Evolutionary conservation across 2,888 invertebrate species (phyloP).

Genomic region (Craniophora ligustri): DNA sequence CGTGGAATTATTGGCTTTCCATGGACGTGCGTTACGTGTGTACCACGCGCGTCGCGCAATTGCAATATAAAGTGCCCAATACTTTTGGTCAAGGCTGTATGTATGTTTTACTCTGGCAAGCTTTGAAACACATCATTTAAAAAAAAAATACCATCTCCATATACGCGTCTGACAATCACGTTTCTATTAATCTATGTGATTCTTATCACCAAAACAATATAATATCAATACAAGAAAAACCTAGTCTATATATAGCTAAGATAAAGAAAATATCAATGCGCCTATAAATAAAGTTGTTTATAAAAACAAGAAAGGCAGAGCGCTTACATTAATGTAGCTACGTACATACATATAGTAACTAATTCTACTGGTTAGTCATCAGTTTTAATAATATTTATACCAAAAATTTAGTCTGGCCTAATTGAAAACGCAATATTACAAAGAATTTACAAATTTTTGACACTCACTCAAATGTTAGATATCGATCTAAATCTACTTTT

Average conservation of each 20-base stretch:
- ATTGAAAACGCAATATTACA: conserved; percentile 8
- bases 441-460: conserved; percentile 14
- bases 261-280: background rate
- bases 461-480: too few relatives aligned
- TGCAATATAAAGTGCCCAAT: too few relatives aligned
- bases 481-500: too few relatives aligned
- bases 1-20: too few relatives aligned
- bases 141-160: too few relatives aligned
- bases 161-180: background rate
- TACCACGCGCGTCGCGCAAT: too few relatives aligned
- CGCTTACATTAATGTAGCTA: conserved; percentile 13
- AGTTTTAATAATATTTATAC: conserved; percentile 20
- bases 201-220: background rate
- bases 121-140: too few relatives aligned
- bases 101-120: too few relatives aligned
- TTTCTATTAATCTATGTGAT: background rate
- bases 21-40: too few relatives aligned
- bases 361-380: conserved; percentile 23
- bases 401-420: conserved; percentile 14
- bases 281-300: background rate
- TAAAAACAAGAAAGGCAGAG: conserved; percentile 12
- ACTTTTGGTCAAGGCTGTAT: too few relatives aligned
- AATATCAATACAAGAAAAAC: background rate
- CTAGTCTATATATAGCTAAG: background rate
- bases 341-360: too few relatives aligned